These are phyloP conservation scores for Cliona cf. orientalis DNA, from an alignment of 37 sponge, comb jelly and placozoan species.

Conservation along the genomic window DNA sequence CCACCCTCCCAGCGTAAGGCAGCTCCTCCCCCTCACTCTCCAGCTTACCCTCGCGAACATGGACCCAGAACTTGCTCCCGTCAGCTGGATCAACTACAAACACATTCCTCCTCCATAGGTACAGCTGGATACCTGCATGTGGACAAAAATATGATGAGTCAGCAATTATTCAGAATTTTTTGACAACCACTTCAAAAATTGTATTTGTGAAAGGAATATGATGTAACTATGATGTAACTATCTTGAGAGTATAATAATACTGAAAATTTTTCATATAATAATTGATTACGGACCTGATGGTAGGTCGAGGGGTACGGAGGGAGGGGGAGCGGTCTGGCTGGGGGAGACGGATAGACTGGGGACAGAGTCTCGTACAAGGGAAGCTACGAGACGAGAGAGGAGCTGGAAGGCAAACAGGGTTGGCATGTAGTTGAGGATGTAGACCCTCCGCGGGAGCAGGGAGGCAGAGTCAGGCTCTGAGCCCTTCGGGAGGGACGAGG, in stretches of 20 bases:
- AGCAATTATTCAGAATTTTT: too few species aligned
- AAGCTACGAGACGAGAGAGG: slow-evolving; percentile 6
- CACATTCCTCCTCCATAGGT: slow-evolving; percentile 50
- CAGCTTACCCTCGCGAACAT: slow-evolving; percentile 7
- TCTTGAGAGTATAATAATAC: too few species aligned
- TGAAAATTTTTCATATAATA: background rate
- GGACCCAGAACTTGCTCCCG: slow-evolving; percentile 26
- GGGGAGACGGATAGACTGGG: background rate
- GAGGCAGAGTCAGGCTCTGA: slow-evolving; percentile 19
- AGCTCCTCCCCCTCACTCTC: slow-evolving; percentile 32
- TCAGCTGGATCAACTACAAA: slow-evolving; percentile 28
- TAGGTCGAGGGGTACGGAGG: background rate
- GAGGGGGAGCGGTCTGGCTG: background rate
- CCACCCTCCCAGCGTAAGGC: slow-evolving; percentile 53
- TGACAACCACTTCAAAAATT: too few species aligned
- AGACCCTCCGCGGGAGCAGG: slow-evolving; percentile 45
- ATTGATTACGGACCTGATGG: slow-evolving; percentile 1
- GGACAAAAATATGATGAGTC: too few species aligned
- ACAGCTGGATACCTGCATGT: slow-evolving; percentile 10
- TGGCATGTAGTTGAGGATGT: slow-evolving; percentile 48
- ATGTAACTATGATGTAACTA: too few species aligned
- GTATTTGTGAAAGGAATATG: too few species aligned
- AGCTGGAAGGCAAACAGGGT: slow-evolving; percentile 34
- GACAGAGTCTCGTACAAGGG: background rate
- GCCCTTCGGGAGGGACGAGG: slow-evolving; percentile 1